Conservation (phyloP, 2,888 invertebrate species). For the Drosophila recens region DNA sequence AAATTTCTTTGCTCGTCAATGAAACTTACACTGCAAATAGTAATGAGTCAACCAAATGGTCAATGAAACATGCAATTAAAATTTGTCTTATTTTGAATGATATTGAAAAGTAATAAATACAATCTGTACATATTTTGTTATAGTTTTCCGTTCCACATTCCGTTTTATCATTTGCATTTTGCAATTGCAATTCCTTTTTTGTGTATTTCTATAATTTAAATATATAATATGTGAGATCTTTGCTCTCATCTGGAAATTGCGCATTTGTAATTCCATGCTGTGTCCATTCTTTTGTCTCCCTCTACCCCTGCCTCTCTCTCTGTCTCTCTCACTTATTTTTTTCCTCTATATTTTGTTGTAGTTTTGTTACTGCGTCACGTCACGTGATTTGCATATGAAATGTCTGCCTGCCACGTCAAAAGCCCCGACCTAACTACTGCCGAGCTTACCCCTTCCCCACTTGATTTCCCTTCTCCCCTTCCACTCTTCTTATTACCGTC, state of each 20-base stretch:
- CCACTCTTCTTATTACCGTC: background rate
- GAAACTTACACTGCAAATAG: background rate
- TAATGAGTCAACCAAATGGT: constrained; percentile 1
- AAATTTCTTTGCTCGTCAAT: background rate
- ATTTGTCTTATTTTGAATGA: background rate
- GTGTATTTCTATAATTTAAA: constrained; percentile 10
- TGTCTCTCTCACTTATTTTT: background rate
- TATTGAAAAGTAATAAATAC: background rate
- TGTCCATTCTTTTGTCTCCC: constrained; percentile 45
- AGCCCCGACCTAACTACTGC: constrained; percentile 13
- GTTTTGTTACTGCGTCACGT: constrained; percentile 53
- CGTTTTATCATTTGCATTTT: constrained; percentile 13
- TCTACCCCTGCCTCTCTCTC: background rate
- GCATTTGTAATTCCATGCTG: constrained; percentile 65
- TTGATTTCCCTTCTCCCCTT: background rate
- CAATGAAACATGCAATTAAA: background rate
- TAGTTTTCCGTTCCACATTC: background rate
- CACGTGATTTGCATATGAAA: constrained; percentile 73
- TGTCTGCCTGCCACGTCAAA: constrained; percentile 42
- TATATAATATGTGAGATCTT: constrained; percentile 48
- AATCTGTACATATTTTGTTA: no score
- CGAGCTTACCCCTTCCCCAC: background rate
- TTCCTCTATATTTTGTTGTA: background rate
- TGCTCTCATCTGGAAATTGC: constrained; percentile 57
- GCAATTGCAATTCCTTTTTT: constrained; percentile 16